phyloP scores from a whole-genome alignment of 2,797 vertebrate genomes.

The Amblyraja radiata region DNA sequence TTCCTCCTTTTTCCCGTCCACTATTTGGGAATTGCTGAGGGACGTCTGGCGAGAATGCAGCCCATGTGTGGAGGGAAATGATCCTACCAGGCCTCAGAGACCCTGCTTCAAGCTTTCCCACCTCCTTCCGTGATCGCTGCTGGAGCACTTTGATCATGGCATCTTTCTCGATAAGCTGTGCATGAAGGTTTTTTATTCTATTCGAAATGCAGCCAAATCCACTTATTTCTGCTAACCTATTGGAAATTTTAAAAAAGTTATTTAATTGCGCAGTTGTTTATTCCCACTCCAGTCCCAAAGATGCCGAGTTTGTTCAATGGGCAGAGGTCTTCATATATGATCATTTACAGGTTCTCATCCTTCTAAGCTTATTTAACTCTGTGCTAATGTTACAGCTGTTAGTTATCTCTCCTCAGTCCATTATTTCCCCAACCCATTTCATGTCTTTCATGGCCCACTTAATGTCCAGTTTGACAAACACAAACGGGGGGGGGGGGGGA shows the following conservation, averaged over 20 bases:
- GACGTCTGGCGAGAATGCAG: slow-evolving; percentile 67
- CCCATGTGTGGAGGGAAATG: slow-evolving; percentile 65
- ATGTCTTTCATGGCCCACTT: no score
- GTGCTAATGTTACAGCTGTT: background rate
- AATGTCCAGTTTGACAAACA: no score
- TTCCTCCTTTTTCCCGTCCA: slow-evolving; percentile 67
- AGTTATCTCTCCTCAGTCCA: background rate
- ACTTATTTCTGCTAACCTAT: slow-evolving; percentile 5
- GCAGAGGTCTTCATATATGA: background rate
- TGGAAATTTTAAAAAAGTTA: background rate
- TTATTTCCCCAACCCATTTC: background rate
- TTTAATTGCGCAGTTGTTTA: background rate
- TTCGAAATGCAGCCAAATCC: slow-evolving; percentile 38
- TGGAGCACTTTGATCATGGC: slow-evolving; percentile 82
- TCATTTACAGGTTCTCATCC: no score
- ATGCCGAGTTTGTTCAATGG: background rate
- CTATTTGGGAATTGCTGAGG: slow-evolving; percentile 58
- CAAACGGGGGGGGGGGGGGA: no score
- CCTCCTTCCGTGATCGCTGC: slow-evolving; percentile 70
- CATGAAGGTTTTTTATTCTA: slow-evolving; percentile 79
- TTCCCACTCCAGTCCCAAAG: background rate
- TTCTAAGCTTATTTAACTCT: background rate
- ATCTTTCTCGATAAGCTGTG: slow-evolving; percentile 79
- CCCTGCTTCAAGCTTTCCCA: slow-evolving; percentile 55
- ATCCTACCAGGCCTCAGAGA: slow-evolving; percentile 67